Conservation (phyloP, 2,113 vertebrate species). For the Antechinus flavipes region DNA sequence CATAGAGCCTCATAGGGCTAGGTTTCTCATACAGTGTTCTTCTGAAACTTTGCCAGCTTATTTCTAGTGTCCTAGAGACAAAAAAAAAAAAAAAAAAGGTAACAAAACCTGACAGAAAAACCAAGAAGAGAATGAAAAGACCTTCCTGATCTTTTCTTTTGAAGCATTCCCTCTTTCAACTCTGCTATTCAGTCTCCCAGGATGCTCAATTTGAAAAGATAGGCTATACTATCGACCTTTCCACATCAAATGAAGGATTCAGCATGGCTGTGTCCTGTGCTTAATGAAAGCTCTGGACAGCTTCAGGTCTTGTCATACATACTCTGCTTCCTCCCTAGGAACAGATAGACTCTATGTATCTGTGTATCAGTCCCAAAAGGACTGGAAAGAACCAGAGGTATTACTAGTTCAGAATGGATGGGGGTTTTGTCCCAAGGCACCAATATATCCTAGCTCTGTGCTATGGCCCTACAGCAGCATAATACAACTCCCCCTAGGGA, state of each 20-base stretch:
- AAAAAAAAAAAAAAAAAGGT: not conserved
- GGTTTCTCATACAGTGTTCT: conserved; percentile 3
- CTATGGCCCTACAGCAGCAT: not conserved
- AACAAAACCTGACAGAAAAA: conserved; percentile 1
- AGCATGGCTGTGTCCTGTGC: not conserved
- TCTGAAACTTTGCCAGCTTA: conserved; percentile 26
- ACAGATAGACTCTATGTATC: not conserved
- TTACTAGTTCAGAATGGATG: not conserved
- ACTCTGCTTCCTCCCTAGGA: not conserved
- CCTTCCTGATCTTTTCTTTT: not conserved
- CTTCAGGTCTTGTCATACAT: not conserved
- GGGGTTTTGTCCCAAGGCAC: not conserved
- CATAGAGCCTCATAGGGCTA: conserved; percentile 18
- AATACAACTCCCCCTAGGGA: not conserved
- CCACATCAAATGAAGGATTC: not conserved
- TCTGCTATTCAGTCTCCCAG: not conserved
- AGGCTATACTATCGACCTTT: not conserved
- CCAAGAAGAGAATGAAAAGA: not conserved
- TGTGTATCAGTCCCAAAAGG: not conserved
- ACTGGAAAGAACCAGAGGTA: not conserved
- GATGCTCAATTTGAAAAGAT: conserved; percentile 30
- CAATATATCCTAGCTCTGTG: not conserved
- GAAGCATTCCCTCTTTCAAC: not conserved
- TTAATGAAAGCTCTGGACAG: not conserved
- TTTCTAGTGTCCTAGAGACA: conserved; percentile 1